A percentile compares a stretch with the other conserved stretches of the same genome.
These are phyloP conservation scores for Rhincodon typus DNA, from an alignment of 2,797 vertebrate genomes.

Conservation along the genomic window DNA sequence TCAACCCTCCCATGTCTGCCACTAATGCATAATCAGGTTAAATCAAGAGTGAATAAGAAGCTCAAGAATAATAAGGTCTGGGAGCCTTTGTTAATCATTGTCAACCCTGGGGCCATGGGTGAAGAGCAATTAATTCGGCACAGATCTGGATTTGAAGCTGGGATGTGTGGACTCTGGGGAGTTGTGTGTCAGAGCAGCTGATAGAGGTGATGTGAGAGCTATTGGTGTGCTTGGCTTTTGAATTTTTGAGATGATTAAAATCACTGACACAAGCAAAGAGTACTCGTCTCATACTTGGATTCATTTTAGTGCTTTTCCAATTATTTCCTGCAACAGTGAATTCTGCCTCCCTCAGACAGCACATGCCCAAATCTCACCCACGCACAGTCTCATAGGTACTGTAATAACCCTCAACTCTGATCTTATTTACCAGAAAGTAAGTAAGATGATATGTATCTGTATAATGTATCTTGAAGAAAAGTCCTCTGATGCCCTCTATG, in stretches of 20 bases:
- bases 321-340: constrained; percentile 3
- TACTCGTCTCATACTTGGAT: neutral
- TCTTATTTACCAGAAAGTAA: neutral
- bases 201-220: neutral
- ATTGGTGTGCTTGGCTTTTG: neutral
- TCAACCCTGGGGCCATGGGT: neutral
- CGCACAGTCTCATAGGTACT: neutral
- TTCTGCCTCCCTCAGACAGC: neutral
- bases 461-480: neutral
- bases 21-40: neutral
- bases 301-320: neutral
- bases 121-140: neutral
- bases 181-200: neutral
- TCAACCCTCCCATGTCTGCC: neutral
- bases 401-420: neutral
- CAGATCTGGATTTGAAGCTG: neutral
- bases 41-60: neutral
- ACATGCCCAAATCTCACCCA: neutral
- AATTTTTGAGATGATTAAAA: neutral
- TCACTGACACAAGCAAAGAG: neutral
- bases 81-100: neutral
- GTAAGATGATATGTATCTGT: neutral
- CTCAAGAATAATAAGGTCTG: neutral
- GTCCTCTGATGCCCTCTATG: neutral
- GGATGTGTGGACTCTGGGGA: neutral